A percentile compares a stretch with the other conserved stretches of the same genome.
Conservation (phyloP, 1,140 invertebrate species). For the Diorhabda carinulata region DNA sequence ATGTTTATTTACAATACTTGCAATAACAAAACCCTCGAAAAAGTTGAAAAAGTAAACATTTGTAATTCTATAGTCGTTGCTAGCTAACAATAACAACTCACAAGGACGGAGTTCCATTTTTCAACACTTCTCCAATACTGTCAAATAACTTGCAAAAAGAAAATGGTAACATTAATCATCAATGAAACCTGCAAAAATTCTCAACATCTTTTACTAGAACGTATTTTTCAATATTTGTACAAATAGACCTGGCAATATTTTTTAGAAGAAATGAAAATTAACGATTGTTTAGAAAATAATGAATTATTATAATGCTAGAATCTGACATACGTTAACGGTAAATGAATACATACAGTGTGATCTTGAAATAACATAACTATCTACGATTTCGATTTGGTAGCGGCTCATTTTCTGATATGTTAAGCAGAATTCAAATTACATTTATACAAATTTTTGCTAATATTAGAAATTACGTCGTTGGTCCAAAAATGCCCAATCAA, state of each 20-base stretch:
- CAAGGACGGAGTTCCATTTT: not conserved
- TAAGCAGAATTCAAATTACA: too few species aligned
- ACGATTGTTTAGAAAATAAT: not conserved
- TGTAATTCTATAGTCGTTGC: not conserved
- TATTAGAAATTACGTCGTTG: too few species aligned
- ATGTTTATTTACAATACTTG: too few species aligned
- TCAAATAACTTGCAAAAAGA: slow-evolving; percentile 1
- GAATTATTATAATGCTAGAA: not conserved
- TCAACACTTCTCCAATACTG: not conserved
- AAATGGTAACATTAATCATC: not conserved
- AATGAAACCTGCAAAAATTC: not conserved
- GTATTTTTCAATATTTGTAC: slow-evolving; percentile 1
- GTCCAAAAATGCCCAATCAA: too few species aligned
- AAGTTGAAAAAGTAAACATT: not conserved
- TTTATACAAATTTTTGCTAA: too few species aligned
- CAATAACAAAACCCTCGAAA: not conserved
- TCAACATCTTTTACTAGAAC: slow-evolving; percentile 3
- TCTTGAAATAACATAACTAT: too few species aligned
- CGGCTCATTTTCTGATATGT: too few species aligned
- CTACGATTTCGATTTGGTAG: too few species aligned
- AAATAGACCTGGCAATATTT: not conserved
- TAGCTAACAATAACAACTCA: not conserved
- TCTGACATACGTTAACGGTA: too few species aligned
- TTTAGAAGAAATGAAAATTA: not conserved
- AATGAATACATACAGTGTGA: too few species aligned